Evolutionary conservation across 2,888 invertebrate species (phyloP), one percentile per base, ranked within the genome.

Genomic region (Nemapogon koenigi): DNA sequence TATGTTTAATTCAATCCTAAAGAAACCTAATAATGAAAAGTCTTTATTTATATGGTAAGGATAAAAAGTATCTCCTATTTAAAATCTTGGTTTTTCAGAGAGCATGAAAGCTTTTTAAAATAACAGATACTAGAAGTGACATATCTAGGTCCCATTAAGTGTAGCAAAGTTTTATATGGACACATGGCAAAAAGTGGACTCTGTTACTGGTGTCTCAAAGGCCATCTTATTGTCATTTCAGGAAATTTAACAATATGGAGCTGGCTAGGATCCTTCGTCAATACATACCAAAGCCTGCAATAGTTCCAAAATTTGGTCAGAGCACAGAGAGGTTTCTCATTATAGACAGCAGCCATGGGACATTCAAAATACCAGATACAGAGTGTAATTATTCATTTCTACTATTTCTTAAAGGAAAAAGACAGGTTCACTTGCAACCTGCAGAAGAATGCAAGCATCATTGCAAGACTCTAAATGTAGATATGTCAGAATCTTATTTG

Each of bases 341-440:
- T 37, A 88, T 93, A 57, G 90, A 90, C 49, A 76, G 84, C 22
- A 81, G 83, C 53, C 83, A 89, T 38, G 70, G 78, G 16, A 65
- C 81, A 16, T 91, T 91, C 55, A 60, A 69, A 43, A 64, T 93
- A 61, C 92, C 93, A 7, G 86, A 89, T 51, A 88, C 90, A 8
- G 92, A 93, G 62, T 93, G 93, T 57, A 87, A 88, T 49, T 90
- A 87, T 62, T 86, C 91, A 37, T 88, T 91, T 63, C 56, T 92
- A 10, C 80, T 88, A 45, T 88, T 88, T 57, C 84, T 87, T 7
- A 83, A 82, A 55, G 94, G 94, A 8, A 81, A 83, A 37, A 82
- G 93, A 51, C 82, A 85, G 37, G 82, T 94, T 43, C 79, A 87
- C 39, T 62, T 94, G 40, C 75, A 83, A 45, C 92, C 94, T n/a